Base-by-base conservation (phyloP, 2,888 invertebrate species). In the Ectropis crepuscularia region DNA sequence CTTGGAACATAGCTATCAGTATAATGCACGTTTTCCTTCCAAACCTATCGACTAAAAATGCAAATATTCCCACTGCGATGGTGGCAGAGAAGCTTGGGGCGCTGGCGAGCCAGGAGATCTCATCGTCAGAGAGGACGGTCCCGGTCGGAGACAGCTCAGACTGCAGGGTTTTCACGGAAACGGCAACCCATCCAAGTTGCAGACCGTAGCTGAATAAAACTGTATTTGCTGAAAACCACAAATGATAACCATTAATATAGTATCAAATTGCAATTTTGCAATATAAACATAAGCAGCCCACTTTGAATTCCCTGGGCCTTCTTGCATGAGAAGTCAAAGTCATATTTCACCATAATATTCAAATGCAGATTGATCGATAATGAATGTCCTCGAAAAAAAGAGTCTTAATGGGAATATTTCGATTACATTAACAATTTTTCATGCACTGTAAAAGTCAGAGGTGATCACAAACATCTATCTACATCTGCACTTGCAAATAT, bases 121-220 rank as follows among this genome's bases (percentile, higher is more conserved):
- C 80, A 43, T 76, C 76, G 48, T 80, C 75, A 10, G 82, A 79
- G 57, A 93, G 63, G 0, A 82, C 77, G 4, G 50, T 61, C 5
- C 82, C 86, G 0, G 82, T 69, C 0, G 88, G 86, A 5, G 85
- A 79, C 0, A 61, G 50, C 2, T 73, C 72, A 0, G 87, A 83
- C 59, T 86, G 78, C 41, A 92, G 77, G 11, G 81, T 71, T 1
- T 80, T 79, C 5, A 87, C 74, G 61, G 86, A 83, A 0, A 89
- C 87, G 0, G 92, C 87, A 5, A 88, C 80, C 88, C 90, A 92
- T 5, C 90, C 90, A 6, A 81, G 73, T 50, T 85, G 83, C 7
- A 84, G 74, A 0, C 91, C 91, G 60, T 87, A 81, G 6, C 79
- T 81, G 50, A 90, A 77, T 10, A 87, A 70, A 0, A 82, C 74